Percentiles rank a stretch among this genome's conserved stretches.
phyloP scores from a whole-genome alignment of 1,140 invertebrate genomes.

The Drosophila gunungcola region DNA sequence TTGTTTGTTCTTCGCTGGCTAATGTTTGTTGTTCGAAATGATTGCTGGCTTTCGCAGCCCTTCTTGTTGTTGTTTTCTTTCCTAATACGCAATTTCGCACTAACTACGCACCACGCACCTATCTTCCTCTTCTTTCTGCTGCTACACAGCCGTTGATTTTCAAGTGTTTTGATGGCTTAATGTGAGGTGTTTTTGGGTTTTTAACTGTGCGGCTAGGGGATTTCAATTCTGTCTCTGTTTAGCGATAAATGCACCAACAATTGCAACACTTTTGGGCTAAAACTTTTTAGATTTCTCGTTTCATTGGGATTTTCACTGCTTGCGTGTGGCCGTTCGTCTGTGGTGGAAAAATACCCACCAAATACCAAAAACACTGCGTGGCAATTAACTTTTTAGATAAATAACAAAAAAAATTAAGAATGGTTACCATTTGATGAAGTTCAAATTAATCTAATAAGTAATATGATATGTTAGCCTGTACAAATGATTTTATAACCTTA shows the following conservation, averaged over 20 bases:
- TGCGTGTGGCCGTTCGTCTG: conserved; percentile 32
- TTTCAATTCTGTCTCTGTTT: conserved; percentile 14
- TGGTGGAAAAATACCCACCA: conserved; percentile 12
- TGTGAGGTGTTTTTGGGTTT: conserved; percentile 9
- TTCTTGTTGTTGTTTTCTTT: conserved; percentile 54
- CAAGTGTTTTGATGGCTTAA: conserved; percentile 18
- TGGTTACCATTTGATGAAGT: no score
- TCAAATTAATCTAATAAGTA: background rate
- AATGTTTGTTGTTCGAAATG: conserved; percentile 41
- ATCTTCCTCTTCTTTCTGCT: conserved; percentile 36
- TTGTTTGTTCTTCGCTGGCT: conserved; percentile 10
- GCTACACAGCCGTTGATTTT: conserved; percentile 18
- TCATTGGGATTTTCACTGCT: conserved; percentile 54
- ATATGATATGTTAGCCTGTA: no score
- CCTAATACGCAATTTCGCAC: conserved; percentile 77
- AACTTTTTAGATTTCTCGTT: conserved; percentile 48
- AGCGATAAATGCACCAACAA: conserved; percentile 43
- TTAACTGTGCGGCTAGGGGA: conserved; percentile 8
- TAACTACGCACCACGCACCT: conserved; percentile 57
- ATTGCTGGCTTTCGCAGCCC: conserved; percentile 37
- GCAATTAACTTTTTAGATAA: background rate
- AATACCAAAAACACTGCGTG: conserved; percentile 21
- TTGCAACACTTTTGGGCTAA: conserved; percentile 36
- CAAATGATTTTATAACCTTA: background rate
- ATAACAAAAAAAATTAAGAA: no score